Evolutionary conservation across 2,797 vertebrate genomes (phyloP).

Genomic region (Mycteria americana): DNA sequence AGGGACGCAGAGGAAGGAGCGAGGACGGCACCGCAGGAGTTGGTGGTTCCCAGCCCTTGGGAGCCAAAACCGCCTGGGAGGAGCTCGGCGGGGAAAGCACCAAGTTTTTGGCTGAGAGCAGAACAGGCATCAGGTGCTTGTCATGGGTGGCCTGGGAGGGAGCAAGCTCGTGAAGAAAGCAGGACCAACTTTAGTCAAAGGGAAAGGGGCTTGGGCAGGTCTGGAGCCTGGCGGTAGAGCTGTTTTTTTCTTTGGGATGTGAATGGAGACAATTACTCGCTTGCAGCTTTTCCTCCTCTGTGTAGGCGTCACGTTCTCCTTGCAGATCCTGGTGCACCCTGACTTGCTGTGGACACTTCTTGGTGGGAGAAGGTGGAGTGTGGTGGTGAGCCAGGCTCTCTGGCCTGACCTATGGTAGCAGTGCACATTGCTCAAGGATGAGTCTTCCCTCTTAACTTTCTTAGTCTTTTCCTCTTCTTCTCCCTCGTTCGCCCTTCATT

Average conservation of each 20-base stretch:
- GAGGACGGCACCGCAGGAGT: accelerated
- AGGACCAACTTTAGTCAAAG: background rate
- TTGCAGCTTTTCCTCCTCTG: background rate
- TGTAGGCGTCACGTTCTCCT: background rate
- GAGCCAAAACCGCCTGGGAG: background rate
- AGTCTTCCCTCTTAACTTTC: background rate
- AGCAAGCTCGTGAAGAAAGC: background rate
- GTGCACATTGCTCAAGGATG: background rate
- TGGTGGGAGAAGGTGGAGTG: background rate
- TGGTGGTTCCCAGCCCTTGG: background rate
- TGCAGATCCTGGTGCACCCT: background rate
- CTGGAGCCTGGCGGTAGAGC: background rate
- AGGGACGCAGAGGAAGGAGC: background rate
- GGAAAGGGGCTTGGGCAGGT: background rate
- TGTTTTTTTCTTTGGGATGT: background rate
- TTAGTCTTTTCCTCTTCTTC: background rate
- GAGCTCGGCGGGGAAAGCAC: background rate
- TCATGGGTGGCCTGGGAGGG: background rate
- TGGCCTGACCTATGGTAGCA: background rate
- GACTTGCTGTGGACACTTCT: background rate
- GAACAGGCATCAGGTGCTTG: background rate
- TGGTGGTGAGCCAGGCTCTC: background rate
- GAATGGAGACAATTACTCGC: accelerated
- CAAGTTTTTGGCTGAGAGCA: background rate
- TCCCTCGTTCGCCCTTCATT: background rate